Evolutionary conservation across 2,888 invertebrate genomes (phyloP), one percentile per base, ranked within the genome.

Genomic region (Chesias legatella): DNA sequence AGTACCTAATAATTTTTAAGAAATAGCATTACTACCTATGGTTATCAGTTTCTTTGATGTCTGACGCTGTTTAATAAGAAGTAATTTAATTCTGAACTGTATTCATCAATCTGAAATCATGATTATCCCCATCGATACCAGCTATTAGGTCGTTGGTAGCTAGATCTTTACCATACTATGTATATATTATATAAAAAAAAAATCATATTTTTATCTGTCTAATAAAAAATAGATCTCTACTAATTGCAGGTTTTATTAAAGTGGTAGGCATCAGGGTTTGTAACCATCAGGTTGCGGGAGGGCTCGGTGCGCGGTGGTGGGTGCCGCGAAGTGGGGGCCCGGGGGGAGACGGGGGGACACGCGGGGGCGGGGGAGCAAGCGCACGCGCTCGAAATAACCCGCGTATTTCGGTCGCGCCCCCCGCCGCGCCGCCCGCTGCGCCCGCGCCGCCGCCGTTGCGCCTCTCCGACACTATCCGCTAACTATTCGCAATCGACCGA

Each of bases 401-500:
- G 74, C 73, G 81, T 85, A 86, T 85, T 85, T 84, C 77, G 82
- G 83, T 80, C 80, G 75, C 63, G 60, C 69, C 73, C 67, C 69
- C 60, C 68, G 61, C 59, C 49, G 41, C 56, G 54, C 60, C 56
- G 45, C 60, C 29, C 10, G 58, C 58, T 37, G 40, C 73, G 73
- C 71, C 63, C 67, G 73, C 79, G 67, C 73, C 70, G 63, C 66
- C 69, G 65, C 61, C 71, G 59, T 56, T 57, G 48, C 63, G 52
- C 56, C 54, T 51, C 62, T 71, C 55, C 69, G 72, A 88, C 93
- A 94, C 93, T 93, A 93, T 93, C 93, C 94, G 93, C 93, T 93
- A 92, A 92, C 93, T 92, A 94, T 93, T 94, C 93, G 94, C 93
- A 94, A 94, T 94, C 95, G 94, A 95, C 94, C 94, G 94, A 95